These are phyloP conservation scores for Florisuga fusca DNA, from an alignment of 2,797 vertebrate species.

Conservation along the genomic window DNA sequence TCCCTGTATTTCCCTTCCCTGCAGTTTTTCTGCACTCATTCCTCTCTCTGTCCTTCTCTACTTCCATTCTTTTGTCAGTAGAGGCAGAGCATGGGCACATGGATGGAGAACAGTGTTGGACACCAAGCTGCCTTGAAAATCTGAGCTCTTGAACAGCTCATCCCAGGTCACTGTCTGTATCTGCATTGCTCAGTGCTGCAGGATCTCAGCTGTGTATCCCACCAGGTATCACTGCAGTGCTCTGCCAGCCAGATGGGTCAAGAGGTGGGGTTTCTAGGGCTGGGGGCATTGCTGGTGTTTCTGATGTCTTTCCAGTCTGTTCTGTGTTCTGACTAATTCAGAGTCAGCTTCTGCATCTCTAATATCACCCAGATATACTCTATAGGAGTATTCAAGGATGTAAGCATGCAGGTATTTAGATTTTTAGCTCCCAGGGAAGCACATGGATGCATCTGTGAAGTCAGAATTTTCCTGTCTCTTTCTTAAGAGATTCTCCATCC, in stretches of 20 bases:
- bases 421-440: neutral
- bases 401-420: neutral
- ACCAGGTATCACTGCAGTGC: neutral
- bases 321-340: neutral
- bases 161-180: neutral
- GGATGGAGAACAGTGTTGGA: neutral
- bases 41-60: neutral
- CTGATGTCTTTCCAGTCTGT: neutral
- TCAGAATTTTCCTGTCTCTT: neutral
- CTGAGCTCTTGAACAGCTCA: neutral
- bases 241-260: neutral
- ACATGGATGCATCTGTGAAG: neutral
- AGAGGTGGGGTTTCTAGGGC: neutral
- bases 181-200: conserved; percentile 6
- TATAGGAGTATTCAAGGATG: neutral
- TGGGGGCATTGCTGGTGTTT: neutral
- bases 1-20: neutral
- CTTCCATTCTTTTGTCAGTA: neutral
- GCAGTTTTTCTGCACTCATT: neutral
- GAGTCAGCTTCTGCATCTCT: neutral
- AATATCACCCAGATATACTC: fast-evolving
- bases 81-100: neutral
- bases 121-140: neutral
- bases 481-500: neutral
- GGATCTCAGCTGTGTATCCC: neutral